These are phyloP conservation scores for Eidolon dupreanum DNA, from an alignment of 2,797 vertebrate genomes.

Conservation along the genomic window DNA sequence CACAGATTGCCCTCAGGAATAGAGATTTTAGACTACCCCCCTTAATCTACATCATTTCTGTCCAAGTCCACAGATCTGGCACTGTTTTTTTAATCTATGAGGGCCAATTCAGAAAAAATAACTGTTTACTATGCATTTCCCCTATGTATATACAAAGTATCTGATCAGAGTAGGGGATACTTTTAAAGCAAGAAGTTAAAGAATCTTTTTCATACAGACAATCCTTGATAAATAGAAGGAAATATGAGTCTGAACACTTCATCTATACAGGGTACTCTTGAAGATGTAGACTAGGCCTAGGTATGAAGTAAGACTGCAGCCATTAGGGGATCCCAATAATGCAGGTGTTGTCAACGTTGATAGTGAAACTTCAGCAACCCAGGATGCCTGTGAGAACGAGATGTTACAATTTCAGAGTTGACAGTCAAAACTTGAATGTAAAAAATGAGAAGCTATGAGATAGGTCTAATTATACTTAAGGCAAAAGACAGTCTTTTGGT, in stretches of 20 bases:
- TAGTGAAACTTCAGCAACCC: background rate
- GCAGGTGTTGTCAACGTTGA: background rate
- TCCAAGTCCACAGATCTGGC: background rate
- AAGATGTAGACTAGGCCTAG: background rate
- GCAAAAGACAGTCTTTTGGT: background rate
- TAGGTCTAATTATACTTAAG: conserved; percentile 1
- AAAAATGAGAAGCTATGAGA: background rate
- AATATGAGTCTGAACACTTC: background rate
- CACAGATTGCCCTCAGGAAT: background rate
- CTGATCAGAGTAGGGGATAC: background rate
- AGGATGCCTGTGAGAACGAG: background rate
- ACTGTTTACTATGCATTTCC: conserved; percentile 1
- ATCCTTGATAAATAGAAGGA: background rate
- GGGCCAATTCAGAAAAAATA: background rate
- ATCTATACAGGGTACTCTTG: background rate
- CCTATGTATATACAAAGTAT: background rate
- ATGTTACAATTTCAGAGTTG: background rate
- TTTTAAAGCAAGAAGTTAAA: conserved; percentile 6
- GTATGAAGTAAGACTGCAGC: background rate
- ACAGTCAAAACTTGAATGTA: background rate
- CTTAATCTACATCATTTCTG: background rate
- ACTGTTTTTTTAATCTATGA: background rate
- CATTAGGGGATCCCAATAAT: background rate
- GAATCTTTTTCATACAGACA: background rate
- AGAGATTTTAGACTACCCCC: background rate